A percentile compares a stretch with the other conserved stretches of the same genome.
Conservation (phyloP, 2,797 vertebrate genomes). For the Neomorphus geoffroyi region DNA sequence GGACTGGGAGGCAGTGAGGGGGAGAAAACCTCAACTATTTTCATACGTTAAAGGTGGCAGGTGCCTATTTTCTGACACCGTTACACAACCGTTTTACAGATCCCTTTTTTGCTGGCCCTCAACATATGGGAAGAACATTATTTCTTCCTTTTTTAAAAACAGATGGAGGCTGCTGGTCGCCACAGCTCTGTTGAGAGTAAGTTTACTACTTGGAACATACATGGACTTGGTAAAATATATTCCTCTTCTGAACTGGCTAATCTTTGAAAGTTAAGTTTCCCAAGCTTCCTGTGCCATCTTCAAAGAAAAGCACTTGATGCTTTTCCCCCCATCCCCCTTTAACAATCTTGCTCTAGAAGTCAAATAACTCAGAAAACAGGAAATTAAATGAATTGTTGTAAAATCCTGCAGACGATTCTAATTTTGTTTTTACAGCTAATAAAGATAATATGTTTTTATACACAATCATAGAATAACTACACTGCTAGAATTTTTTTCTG, state of each 20-base stretch:
- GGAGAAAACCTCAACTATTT: background rate
- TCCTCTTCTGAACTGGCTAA: slow-evolving; percentile 47
- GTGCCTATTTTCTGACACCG: background rate
- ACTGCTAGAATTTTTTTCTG: background rate
- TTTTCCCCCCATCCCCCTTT: background rate
- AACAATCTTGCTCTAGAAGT: slow-evolving; percentile 47
- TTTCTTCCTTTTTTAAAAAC: background rate
- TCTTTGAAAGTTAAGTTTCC: slow-evolving; percentile 63
- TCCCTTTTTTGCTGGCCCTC: background rate
- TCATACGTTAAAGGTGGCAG: background rate
- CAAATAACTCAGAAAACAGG: slow-evolving; percentile 71
- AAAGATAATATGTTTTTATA: slow-evolving; percentile 35
- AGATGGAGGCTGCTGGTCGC: background rate
- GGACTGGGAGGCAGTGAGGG: background rate
- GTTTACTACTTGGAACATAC: slow-evolving; percentile 39
- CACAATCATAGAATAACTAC: background rate
- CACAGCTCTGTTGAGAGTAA: background rate
- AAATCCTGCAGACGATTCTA: slow-evolving; percentile 63
- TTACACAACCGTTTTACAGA: slow-evolving; percentile 8
- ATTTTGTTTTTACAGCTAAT: slow-evolving; percentile 63
- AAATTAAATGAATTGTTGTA: slow-evolving; percentile 74
- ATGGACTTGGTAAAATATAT: slow-evolving; percentile 42
- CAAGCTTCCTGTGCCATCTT: slow-evolving; percentile 66
- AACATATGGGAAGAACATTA: slow-evolving; percentile 31
- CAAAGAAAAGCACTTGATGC: slow-evolving; percentile 55